Evolutionary conservation across 2,888 invertebrate genomes (phyloP).

Genomic region (Phorcus lineatus): DNA sequence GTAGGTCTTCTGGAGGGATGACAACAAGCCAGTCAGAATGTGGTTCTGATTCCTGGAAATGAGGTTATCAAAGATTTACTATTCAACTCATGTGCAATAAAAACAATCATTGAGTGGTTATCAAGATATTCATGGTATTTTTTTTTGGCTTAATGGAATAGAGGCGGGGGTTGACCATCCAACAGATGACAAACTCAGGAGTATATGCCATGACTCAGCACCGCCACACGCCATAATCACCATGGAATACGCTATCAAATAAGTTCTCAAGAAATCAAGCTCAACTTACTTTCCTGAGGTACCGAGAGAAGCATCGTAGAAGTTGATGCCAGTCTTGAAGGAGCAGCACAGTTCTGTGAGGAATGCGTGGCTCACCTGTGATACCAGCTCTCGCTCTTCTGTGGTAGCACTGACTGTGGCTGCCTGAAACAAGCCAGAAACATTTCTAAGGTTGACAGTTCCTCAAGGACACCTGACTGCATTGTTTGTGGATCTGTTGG

Average conservation of each 20-base stretch:
- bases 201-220: too few relatives aligned
- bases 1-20: conserved; percentile 47
- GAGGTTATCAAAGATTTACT: not conserved
- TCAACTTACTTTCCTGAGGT: conserved; percentile 74
- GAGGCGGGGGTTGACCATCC: too few relatives aligned
- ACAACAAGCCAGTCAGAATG: conserved; percentile 46
- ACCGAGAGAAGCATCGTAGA: conserved; percentile 83
- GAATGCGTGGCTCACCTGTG: conserved; percentile 80
- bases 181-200: too few relatives aligned
- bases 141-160: too few relatives aligned
- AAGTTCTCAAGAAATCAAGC: too few relatives aligned
- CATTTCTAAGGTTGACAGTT: too few relatives aligned
- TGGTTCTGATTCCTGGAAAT: conserved; percentile 53
- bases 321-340: conserved; percentile 85
- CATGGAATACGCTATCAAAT: too few relatives aligned
- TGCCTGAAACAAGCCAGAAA: too few relatives aligned
- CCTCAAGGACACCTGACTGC: not conserved
- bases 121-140: too few relatives aligned
- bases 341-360: conserved; percentile 86
- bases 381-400: conserved; percentile 55
- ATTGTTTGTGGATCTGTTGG: too few relatives aligned
- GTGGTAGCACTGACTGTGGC: not conserved
- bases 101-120: too few relatives aligned
- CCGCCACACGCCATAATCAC: too few relatives aligned
- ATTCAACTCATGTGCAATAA: not conserved